phyloP scores from a whole-genome alignment of 2,888 invertebrate species.

The Mermis nigrescens region DNA sequence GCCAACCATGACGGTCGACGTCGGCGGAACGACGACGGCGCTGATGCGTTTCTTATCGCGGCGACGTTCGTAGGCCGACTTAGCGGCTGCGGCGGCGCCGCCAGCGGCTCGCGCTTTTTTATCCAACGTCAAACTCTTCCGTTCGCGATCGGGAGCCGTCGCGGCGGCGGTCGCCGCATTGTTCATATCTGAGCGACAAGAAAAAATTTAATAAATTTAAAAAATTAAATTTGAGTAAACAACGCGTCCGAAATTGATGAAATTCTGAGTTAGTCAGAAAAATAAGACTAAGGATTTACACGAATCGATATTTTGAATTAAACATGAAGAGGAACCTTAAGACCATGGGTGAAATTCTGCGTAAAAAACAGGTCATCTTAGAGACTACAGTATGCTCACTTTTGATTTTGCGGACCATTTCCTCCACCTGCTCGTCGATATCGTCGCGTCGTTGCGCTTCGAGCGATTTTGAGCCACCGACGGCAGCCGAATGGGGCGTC shows the following conservation, averaged over 20 bases:
- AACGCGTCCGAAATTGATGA: too few relatives aligned
- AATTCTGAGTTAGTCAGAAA: too few relatives aligned
- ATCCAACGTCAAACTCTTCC: neutral
- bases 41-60: neutral
- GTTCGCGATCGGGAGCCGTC: slow-evolving; percentile 18
- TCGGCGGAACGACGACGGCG: too few relatives aligned
- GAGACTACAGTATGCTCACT: slow-evolving; percentile 7
- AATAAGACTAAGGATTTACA: too few relatives aligned
- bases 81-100: neutral
- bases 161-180: slow-evolving; percentile 17
- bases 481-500: too few relatives aligned
- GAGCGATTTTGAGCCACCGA: too few relatives aligned
- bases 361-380: neutral
- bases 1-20: neutral
- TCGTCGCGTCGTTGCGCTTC: slow-evolving; percentile 6
- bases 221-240: too few relatives aligned
- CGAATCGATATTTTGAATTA: too few relatives aligned
- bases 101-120: neutral
- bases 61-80: neutral
- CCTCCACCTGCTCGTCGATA: slow-evolving; percentile 13
- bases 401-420: slow-evolving; percentile 18
- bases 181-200: neutral
- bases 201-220: neutral
- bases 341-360: neutral
- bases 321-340: too few relatives aligned